Evolutionary conservation across 64 coral and sea anemone genomes (phyloP).

Genomic region (Catalaphyllia jardinei): DNA sequence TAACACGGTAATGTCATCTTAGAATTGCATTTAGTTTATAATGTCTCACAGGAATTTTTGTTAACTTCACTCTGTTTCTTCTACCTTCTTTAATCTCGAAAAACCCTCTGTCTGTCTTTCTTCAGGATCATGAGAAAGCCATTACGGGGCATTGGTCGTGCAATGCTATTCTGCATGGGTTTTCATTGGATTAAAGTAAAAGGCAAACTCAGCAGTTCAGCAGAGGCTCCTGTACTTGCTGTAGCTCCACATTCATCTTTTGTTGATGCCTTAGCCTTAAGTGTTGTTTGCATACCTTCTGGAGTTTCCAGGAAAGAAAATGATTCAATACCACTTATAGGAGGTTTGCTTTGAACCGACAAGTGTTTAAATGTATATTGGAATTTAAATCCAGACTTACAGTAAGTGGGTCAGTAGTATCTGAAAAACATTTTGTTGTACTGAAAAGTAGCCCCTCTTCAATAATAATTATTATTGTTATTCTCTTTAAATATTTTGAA

Average conservation of each 20-base stretch:
- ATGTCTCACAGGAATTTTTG: too few relatives aligned
- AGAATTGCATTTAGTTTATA: too few relatives aligned
- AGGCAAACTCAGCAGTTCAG: slow-evolving; percentile 68
- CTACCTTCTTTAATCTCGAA: too few relatives aligned
- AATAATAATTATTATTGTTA: too few relatives aligned
- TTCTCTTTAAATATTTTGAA: too few relatives aligned
- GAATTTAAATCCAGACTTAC: too few relatives aligned
- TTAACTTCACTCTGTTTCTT: too few relatives aligned
- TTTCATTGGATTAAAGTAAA: slow-evolving; percentile 92
- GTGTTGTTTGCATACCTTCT: slow-evolving; percentile 67
- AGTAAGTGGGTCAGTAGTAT: too few relatives aligned
- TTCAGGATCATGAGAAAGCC: slow-evolving; percentile 54
- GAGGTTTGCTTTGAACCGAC: slow-evolving; percentile 36
- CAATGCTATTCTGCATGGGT: slow-evolving; percentile 75
- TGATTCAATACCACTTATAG: slow-evolving; percentile 77
- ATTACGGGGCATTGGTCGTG: slow-evolving; percentile 58
- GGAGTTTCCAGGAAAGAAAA: slow-evolving; percentile 82
- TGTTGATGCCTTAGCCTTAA: slow-evolving; percentile 72
- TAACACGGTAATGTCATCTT: too few relatives aligned
- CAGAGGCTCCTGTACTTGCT: slow-evolving; percentile 72
- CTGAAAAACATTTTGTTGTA: too few relatives aligned
- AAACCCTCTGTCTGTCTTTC: not conserved
- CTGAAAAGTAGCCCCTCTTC: too few relatives aligned
- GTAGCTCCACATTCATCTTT: slow-evolving; percentile 84
- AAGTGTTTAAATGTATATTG: too few relatives aligned